Evolutionary conservation across 2,888 invertebrate species (phyloP), one percentile per base, ranked within the genome.

Genomic region (Stenurella melanura): DNA sequence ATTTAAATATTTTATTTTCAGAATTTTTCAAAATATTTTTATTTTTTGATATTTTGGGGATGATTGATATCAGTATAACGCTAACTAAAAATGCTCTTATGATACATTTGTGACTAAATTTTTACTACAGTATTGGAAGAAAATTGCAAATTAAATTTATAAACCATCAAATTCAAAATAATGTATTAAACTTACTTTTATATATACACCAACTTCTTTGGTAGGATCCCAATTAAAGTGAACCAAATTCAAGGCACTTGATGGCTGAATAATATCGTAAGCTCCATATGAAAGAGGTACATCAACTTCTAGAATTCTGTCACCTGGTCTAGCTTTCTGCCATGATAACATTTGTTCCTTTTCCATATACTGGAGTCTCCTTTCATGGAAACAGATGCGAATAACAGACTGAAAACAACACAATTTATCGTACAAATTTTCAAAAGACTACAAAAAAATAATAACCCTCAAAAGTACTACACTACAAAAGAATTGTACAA

Each of bases 171-270:
- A 34, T 34, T 9, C 30, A 34, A 6, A 6, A 34, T 9, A 15
- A 50, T 68, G 54, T 68, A 3, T 54, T 54, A 56, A 17, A 74
- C 81, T 82, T 88, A 97, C 97, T 92, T 97, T 97, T 82, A 98
- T 95, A 87, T 97, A 98, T 78, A 97, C 95, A 57, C 98, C 98
- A 81, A 97, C 96, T 90, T 98, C 98, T 88, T 98, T 98, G 26
- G 96, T 95, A 0, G 98, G 97, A 90, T 98, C 98, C 98, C 98
- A 98, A 85, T 94, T 93, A 76, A 98, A 96, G 87, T 97, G 96
- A 2, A 97, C 92, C 1, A 94, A 93, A 90, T 98, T 98, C 78
- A 96, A 89, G 74, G 92, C 92, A 78, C 91, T 91, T 19, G 92
- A 90, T 0, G 95, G 93, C 87, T 97, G 95, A 68, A 93, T 92